phyloP scores from a whole-genome alignment of 2,888 invertebrate genomes.

The Drosophila yooni region DNA sequence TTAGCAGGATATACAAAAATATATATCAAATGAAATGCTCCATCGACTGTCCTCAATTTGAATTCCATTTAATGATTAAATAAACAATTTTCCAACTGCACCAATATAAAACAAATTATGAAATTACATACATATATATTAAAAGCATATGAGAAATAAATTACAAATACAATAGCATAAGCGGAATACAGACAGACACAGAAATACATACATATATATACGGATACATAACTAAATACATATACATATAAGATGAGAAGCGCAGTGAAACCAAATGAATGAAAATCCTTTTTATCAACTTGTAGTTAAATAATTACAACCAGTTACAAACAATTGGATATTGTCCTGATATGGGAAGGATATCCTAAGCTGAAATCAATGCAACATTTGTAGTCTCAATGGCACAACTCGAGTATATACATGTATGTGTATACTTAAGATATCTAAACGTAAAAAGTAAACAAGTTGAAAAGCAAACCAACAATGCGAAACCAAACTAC shows the following conservation, averaged over 20 bases:
- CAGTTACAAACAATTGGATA: slow-evolving; percentile 22
- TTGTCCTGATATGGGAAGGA: not conserved
- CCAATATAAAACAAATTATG: slow-evolving; percentile 40
- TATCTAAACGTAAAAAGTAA: slow-evolving; percentile 15
- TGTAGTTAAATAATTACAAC: slow-evolving; percentile 45
- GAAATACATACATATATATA: slow-evolving; percentile 19
- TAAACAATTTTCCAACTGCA: slow-evolving; percentile 52
- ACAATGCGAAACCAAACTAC: slow-evolving; percentile 20
- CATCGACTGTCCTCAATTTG: slow-evolving; percentile 40
- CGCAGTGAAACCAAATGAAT: slow-evolving; percentile 14
- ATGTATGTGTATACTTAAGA: slow-evolving; percentile 46
- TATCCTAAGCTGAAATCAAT: slow-evolving; percentile 72
- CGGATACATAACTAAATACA: slow-evolving; percentile 3
- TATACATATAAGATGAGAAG: slow-evolving; percentile 18
- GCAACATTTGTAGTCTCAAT: slow-evolving; percentile 69
- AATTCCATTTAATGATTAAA: slow-evolving; percentile 10
- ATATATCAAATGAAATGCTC: slow-evolving; percentile 3
- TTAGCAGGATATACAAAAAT: not conserved
- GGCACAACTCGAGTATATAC: slow-evolving; percentile 57
- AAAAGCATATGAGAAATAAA: slow-evolving; percentile 62
- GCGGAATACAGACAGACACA: slow-evolving; percentile 24
- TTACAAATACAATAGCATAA: slow-evolving; percentile 27
- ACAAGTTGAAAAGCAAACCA: slow-evolving; percentile 29
- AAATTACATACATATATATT: slow-evolving; percentile 47
- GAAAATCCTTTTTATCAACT: slow-evolving; percentile 58